These are phyloP conservation scores for Sturnus vulgaris DNA, from an alignment of 2,113 vertebrate genomes.

Conservation along the genomic window DNA sequence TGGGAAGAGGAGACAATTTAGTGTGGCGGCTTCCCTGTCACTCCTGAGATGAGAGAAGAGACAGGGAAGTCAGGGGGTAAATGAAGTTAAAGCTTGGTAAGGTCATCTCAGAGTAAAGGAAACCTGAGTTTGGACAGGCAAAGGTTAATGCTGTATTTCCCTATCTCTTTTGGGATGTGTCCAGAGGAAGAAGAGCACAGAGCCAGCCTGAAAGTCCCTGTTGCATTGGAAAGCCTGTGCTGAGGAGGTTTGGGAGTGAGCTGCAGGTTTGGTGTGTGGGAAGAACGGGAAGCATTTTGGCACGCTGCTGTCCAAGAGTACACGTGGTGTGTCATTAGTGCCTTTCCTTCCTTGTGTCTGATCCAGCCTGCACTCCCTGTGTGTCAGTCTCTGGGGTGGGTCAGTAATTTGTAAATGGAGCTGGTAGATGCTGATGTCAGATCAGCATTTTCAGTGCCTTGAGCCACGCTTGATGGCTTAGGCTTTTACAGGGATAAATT, in stretches of 20 bases:
- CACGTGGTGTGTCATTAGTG: neutral
- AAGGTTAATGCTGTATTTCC: neutral
- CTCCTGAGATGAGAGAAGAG: neutral
- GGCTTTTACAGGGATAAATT: neutral
- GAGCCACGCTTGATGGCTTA: neutral
- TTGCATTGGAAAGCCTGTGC: neutral
- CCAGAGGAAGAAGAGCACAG: neutral
- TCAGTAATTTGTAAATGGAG: neutral
- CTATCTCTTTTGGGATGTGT: neutral
- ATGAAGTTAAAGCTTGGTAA: neutral
- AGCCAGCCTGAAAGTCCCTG: neutral
- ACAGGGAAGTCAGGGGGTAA: neutral
- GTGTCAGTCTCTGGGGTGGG: neutral
- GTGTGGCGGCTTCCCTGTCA: neutral
- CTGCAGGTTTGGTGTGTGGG: neutral
- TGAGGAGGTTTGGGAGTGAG: neutral
- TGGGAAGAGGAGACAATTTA: neutral
- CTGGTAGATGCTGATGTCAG: neutral
- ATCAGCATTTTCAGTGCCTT: neutral
- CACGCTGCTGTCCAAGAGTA: neutral
- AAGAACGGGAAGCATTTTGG: neutral
- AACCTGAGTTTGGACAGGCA: neutral
- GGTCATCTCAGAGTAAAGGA: neutral
- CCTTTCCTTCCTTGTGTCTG: neutral
- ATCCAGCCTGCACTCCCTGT: neutral